Base-by-base conservation (phyloP, 2,888 invertebrate genomes). In the Sphaerophoria taeniata region DNA sequence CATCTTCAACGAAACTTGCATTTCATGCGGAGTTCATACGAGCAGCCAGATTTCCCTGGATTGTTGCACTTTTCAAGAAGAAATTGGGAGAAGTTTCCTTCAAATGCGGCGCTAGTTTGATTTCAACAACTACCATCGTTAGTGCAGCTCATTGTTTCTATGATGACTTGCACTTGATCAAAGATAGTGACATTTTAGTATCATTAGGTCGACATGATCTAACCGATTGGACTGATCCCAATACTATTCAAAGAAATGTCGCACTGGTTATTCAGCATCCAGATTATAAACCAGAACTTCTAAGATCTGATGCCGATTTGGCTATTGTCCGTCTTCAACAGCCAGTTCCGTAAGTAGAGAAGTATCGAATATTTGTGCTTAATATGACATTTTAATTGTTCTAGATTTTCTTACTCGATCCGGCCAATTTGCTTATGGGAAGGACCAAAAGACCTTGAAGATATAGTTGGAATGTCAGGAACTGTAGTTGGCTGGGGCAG, bases 1-100 rank as follows among this genome's bases (percentile, higher is more conserved):
- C 2, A 6, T 9, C 14, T 4, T 16, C 34, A 0, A 33, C 43
- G 75, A 2, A 63, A 87, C 4, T 67, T n/a, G 14, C 45, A n/a
- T 7, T 45, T 4, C 11, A 11, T 6, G 73, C 63, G 11, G 39
- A 47, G 14, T 9, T 7, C 12, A 65, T 90, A 16, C 74, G 85
- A 0, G 91, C 92, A 0, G 94, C 94, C 1, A 93, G 94, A 49
- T 94, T 94, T 93, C 95, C 95, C 0, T 95, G 95, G 95, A 89
- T 95, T 51, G 93, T 93, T 0, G 95, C 95, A 0, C 91, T 95
- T 31, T 95, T 93, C 87, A 89, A 93, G 61, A 90, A 91, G 6
- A 69, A 90, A 16, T 61, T 5, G 89, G 24, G 11, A 51, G 3
- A 0, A 0, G 0, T 51, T 11, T 4, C 2, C 2, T 91, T 89